These are phyloP conservation scores for Parauchenoglanis ngamensis DNA, from an alignment of 2,797 vertebrate species.

Conservation along the genomic window DNA sequence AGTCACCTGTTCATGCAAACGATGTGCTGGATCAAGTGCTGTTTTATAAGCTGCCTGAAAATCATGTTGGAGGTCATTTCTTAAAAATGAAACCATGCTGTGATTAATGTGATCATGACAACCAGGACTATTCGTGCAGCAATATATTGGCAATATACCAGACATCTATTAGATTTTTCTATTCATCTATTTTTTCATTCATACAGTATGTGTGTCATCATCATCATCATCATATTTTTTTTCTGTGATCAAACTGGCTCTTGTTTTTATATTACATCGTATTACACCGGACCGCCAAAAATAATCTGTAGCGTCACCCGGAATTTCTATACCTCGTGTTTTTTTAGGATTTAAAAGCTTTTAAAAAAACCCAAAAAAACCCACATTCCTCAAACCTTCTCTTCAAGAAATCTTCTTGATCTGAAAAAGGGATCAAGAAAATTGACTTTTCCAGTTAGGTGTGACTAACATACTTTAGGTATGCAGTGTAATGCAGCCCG, in stretches of 20 bases:
- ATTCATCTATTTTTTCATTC: neutral
- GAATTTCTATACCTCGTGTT: neutral
- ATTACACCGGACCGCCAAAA: neutral
- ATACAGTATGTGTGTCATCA: neutral
- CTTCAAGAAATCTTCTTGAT: too few relatives aligned
- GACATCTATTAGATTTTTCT: neutral
- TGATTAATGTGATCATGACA: neutral
- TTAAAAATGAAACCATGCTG: neutral
- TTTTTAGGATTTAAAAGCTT: neutral
- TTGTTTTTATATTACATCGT: neutral
- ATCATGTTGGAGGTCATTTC: neutral
- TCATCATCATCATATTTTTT: neutral
- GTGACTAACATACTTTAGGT: neutral
- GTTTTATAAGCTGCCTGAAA: neutral
- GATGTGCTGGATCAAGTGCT: neutral
- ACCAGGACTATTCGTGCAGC: neutral
- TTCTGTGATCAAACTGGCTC: neutral
- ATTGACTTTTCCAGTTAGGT: neutral
- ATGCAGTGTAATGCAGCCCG: neutral
- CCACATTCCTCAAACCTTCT: too few relatives aligned
- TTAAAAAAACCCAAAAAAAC: too few relatives aligned
- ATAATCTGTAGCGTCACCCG: neutral
- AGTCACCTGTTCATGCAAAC: neutral
- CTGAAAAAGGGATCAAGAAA: neutral
- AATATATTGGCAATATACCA: neutral